A percentile compares a stretch with the other conserved stretches of the same genome.
Evolutionary conservation across 2,888 invertebrate genomes (phyloP).

Genomic region (Melipona bicolor): DNA sequence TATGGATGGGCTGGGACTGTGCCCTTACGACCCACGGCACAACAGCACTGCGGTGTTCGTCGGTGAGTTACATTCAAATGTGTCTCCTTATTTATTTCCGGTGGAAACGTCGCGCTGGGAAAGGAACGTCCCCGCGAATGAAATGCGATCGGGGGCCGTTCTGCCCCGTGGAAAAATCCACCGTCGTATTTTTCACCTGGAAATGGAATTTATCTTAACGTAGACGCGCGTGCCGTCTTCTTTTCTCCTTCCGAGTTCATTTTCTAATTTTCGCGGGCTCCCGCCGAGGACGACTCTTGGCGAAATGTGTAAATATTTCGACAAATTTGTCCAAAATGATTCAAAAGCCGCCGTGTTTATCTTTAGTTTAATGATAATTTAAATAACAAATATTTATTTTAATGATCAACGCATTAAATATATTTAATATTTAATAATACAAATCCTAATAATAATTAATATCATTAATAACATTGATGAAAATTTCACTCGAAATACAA

Average conservation of each 20-base stretch:
- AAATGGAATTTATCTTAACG: neutral
- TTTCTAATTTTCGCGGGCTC: neutral
- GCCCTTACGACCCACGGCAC: slow-evolving; percentile 97
- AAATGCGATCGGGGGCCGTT: neutral
- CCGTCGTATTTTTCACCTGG: neutral
- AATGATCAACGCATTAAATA: too few relatives aligned
- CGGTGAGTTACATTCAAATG: slow-evolving; percentile 84
- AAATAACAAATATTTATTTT: too few relatives aligned
- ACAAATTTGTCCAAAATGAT: too few relatives aligned
- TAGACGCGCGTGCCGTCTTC: too few relatives aligned
- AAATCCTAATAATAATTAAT: too few relatives aligned
- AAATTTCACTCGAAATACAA: too few relatives aligned
- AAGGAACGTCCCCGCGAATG: neutral
- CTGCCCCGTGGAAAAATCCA: neutral
- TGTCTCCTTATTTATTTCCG: neutral
- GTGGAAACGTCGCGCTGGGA: neutral
- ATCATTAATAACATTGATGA: too few relatives aligned
- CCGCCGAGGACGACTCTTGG: too few relatives aligned
- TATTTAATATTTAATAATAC: too few relatives aligned
- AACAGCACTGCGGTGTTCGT: slow-evolving; percentile 96
- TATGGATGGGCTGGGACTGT: slow-evolving; percentile 93
- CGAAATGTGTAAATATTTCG: too few relatives aligned
- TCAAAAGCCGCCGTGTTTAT: too few relatives aligned
- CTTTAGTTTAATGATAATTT: too few relatives aligned
- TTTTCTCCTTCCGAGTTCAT: neutral